These are phyloP conservation scores for Notodonta ziczac DNA, from an alignment of 2,888 invertebrate species.

Conservation along the genomic window DNA sequence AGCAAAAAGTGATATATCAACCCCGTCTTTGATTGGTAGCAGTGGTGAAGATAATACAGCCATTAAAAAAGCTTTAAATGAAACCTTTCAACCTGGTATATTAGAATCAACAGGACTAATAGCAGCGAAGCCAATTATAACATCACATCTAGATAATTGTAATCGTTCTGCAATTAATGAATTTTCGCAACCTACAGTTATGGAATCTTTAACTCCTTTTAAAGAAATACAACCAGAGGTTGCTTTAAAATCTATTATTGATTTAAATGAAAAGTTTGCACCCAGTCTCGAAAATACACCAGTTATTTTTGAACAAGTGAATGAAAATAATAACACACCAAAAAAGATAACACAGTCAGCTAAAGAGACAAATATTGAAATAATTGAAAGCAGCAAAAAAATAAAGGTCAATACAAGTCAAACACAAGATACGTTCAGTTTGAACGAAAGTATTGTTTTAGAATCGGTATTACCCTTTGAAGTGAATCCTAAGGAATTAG, in stretches of 20 bases:
- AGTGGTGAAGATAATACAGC: neutral
- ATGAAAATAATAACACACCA: neutral
- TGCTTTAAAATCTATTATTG: neutral
- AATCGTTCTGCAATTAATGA: neutral
- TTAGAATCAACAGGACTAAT: slow-evolving; percentile 3
- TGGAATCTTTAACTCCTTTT: neutral
- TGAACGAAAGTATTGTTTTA: neutral
- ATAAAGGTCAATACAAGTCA: neutral
- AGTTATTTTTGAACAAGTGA: neutral
- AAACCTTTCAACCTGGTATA: neutral
- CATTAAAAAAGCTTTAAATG: neutral
- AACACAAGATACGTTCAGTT: neutral
- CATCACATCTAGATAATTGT: neutral
- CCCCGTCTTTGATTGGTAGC: neutral
- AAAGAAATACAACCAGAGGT: neutral
- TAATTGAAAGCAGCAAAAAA: too few relatives aligned
- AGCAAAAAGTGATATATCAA: neutral
- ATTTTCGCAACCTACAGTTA: neutral
- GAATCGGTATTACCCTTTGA: neutral
- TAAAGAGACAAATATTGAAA: too few relatives aligned
- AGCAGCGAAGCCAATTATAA: neutral
- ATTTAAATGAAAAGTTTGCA: neutral
- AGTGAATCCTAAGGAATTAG: neutral
- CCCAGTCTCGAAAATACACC: neutral
- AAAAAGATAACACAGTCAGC: too few relatives aligned